phyloP scores from a whole-genome alignment of 92 coral and sea anemone species.

The Epizoanthus illoricatus region DNA sequence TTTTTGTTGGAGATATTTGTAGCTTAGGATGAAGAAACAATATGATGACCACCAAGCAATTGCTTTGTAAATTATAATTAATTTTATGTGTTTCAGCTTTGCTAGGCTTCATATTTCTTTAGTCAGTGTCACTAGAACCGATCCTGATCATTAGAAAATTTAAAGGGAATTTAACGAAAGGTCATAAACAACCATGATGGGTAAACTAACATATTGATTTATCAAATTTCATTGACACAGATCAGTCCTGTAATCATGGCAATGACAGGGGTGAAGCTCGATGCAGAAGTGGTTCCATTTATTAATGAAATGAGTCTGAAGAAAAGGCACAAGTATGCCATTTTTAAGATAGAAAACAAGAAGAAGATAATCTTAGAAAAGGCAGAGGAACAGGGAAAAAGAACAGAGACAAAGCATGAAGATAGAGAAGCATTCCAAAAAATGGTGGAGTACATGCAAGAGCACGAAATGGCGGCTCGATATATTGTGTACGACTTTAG shows the following conservation, averaged over 20 bases:
- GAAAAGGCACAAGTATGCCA: slow-evolving; percentile 23
- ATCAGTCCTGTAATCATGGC: slow-evolving; percentile 13
- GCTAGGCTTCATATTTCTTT: no score
- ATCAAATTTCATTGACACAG: no score
- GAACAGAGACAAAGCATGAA: slow-evolving; percentile 16
- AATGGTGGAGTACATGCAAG: neutral
- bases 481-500: slow-evolving; percentile 32
- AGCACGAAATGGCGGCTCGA: neutral
- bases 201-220: no score
- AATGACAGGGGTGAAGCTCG: slow-evolving; percentile 37
- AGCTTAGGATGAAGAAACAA: no score
- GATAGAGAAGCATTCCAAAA: slow-evolving; percentile 3
- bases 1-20: no score
- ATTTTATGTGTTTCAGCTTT: no score
- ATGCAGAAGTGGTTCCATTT: slow-evolving; percentile 13
- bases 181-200: no score
- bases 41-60: no score
- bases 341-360: neutral
- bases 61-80: no score
- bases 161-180: no score
- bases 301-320: slow-evolving; percentile 17
- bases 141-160: no score
- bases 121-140: no score
- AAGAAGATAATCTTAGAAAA: neutral
- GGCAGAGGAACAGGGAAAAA: neutral